Conservation (phyloP, 2,113 vertebrate species). For the Syrmaticus mikado region DNA sequence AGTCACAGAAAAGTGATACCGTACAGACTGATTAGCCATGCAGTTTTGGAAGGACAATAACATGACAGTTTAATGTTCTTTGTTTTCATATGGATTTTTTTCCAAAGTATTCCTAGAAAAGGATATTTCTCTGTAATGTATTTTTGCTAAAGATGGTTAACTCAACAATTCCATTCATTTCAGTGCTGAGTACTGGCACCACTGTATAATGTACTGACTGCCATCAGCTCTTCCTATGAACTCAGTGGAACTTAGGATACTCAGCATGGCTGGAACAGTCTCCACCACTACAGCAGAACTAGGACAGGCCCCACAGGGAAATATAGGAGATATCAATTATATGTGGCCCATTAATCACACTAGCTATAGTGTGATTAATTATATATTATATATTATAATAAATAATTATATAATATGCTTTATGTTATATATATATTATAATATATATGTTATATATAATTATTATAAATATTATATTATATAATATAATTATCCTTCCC, state of each 20-base stretch:
- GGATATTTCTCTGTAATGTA: not conserved
- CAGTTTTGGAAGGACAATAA: not conserved
- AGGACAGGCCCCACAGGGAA: not conserved
- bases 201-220: rapidly evolving
- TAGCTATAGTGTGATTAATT: not conserved
- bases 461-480: too few relatives aligned
- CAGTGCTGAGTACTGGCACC: not conserved
- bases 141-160: not conserved
- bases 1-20: not conserved
- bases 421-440: too few relatives aligned
- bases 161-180: not conserved
- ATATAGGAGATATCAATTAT: not conserved
- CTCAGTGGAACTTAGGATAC: not conserved
- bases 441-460: too few relatives aligned
- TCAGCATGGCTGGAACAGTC: not conserved
- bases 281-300: not conserved
- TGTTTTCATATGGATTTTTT: not conserved
- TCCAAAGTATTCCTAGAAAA: not conserved
- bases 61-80: not conserved
- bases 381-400: too few relatives aligned
- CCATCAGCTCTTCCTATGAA: not conserved
- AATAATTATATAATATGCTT: too few relatives aligned
- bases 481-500: too few relatives aligned
- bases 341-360: not conserved
- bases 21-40: not conserved